Base-by-base conservation (phyloP, 2,113 vertebrate genomes). In the Macroglossus sobrinus region DNA sequence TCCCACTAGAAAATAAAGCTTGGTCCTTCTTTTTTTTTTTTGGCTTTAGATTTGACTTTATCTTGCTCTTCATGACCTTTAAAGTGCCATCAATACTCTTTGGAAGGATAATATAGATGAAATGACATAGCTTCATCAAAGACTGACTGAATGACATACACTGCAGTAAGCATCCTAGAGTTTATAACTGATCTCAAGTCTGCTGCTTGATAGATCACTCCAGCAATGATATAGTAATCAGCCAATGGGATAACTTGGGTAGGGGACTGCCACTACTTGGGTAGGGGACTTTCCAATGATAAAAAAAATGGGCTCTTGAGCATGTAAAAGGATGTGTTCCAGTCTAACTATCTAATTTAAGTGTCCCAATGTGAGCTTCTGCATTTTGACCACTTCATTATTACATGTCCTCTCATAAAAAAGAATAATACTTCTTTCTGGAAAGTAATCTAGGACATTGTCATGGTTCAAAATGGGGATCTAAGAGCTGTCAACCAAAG, bases 51-150 rank as follows among this genome's bases (percentile, higher is more conserved):
- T 59, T 59, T 59, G 7, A 59, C 57, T 59, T 59, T 98, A 99
- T 99, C 99, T 99, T 99, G 98, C 90, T 99, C 99, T 80, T 99
- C 99, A 64, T 99, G 99, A 93, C 99, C 99, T 98, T 99, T 99
- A 96, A 99, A 99, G 97, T 99, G 99, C 99, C 99, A 99, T 99
- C 99, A 99, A 97, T 99, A 99, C 18, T 99, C 99, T 98, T 99
- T 99, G 89, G 99, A 99, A 5, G 99, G 99, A 97, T 99, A 99
- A 92, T 99, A 99, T 30, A 99, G 99, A 95, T 99, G 99, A 87
- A 99, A 99, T 1, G 99, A 99, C 99, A 99, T 99, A 5, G 99
- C 99, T 98, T 99, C 99, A 98, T 99, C 99, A 97, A 99, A 99
- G 45, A 99, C 99, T 75, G 99, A 99, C 98, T 99, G 99, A 98